Base-by-base conservation (phyloP, 1,140 invertebrate genomes). In the Bombus haemorrhoidalis region DNA sequence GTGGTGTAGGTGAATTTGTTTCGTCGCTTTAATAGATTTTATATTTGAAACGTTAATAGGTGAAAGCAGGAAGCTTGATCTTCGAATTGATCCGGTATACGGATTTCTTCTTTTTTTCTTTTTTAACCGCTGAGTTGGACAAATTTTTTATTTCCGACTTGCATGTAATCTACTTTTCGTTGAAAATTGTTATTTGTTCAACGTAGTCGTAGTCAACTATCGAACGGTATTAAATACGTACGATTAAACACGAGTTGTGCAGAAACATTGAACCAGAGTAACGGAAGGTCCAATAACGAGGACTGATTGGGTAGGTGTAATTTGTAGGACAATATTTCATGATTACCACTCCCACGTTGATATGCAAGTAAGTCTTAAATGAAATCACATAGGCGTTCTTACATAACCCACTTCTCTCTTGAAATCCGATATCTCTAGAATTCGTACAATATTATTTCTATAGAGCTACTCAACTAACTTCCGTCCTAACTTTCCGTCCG, bases 331-430 rank as follows among this genome's bases (percentile, higher is more conserved):
- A 41, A 72, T 85, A 85, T 64, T 80, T 85, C 68, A 85, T 15
- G 57, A 85, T 85, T 80, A 80, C 39, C 32, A 34, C 83, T 53
- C 83, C 83, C 83, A 85, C 83, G 77, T 80, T 34, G 32, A 73
- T 28, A 62, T 59, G 37, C 59, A 71, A 80, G 39, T 62, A 34
- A 78, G n/a, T 80, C 57, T 85, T 32, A 53, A 85, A 80, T 85
- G 76, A 59, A 85, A 64, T 80, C 39, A 78, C 82, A 59, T 57
- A 34, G 43, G 22, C 18, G 34, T 15, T 57, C 53, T 84, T 80
- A n/a, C 68, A n/a, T 34, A 53, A 83, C 15, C 34, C 62, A 28
- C 2, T 47, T 34, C 47, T 15, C 76, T 18, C 32, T 80, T 13
- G 3, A 0, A 0, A 62, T n/a, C 12, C 28, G 39, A 39, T 3